Conservation (phyloP, 2,797 vertebrate species). For the Cuculus canorus region DNA sequence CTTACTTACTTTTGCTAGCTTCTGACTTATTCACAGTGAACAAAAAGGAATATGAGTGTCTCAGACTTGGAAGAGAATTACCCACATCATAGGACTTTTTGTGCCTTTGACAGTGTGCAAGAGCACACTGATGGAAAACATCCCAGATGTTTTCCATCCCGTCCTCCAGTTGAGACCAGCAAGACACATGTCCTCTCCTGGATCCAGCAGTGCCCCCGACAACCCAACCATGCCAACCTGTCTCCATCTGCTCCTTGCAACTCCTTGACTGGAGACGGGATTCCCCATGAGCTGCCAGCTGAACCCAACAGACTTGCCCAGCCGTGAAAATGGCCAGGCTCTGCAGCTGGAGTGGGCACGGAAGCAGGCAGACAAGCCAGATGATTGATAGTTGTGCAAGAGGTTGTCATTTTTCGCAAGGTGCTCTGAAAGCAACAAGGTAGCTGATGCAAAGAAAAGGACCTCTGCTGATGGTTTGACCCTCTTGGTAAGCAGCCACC, state of each 20-base stretch:
- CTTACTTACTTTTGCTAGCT: neutral
- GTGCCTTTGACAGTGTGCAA: fast-evolving
- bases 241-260: neutral
- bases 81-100: fast-evolving
- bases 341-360: fast-evolving
- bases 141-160: neutral
- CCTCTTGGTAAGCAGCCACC: neutral
- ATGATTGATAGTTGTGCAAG: fast-evolving
- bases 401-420: neutral
- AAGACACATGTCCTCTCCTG: fast-evolving
- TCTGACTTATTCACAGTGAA: neutral
- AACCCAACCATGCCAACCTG: fast-evolving
- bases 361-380: fast-evolving
- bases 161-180: neutral
- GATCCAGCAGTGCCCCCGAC: neutral
- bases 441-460: neutral
- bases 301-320: fast-evolving
- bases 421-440: neutral
- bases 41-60: neutral
- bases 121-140: too few relatives aligned
- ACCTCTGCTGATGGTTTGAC: neutral
- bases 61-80: neutral
- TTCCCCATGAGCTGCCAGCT: neutral
- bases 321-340: neutral
- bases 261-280: neutral